phyloP scores from a whole-genome alignment of 2,113 vertebrate genomes.

The Carassius gibelio region DNA sequence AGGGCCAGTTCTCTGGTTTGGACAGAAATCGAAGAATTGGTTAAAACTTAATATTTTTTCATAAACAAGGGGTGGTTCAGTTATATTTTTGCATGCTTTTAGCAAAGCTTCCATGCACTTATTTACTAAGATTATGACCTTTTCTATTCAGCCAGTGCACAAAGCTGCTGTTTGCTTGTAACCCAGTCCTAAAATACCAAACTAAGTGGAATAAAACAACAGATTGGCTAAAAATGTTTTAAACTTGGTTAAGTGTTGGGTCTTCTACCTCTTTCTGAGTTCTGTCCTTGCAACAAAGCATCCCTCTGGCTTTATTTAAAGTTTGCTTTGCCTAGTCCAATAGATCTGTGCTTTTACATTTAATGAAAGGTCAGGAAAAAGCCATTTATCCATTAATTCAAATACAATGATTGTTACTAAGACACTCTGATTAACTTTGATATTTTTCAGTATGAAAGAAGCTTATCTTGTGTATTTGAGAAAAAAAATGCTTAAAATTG shows the following conservation, averaged over 20 bases:
- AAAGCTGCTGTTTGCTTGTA: slow-evolving; percentile 61
- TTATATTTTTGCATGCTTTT: slow-evolving; percentile 34
- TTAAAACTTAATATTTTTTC: slow-evolving; percentile 49
- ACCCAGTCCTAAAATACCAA: slow-evolving; percentile 40
- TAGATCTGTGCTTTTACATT: background rate
- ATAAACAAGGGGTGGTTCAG: slow-evolving; percentile 27
- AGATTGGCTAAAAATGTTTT: slow-evolving; percentile 25
- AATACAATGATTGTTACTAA: background rate
- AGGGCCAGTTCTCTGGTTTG: background rate
- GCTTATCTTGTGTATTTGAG: background rate
- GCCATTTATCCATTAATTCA: background rate
- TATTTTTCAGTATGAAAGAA: background rate
- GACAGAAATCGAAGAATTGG: background rate
- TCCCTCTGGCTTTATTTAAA: slow-evolving; percentile 16
- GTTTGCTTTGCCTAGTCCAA: slow-evolving; percentile 5
- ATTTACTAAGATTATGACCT: background rate
- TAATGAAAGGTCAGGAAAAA: background rate
- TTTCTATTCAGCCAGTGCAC: slow-evolving; percentile 47
- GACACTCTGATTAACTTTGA: slow-evolving; percentile 3
- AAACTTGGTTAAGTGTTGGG: background rate
- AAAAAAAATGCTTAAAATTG: background rate
- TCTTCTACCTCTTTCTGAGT: slow-evolving; percentile 37
- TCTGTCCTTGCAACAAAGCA: slow-evolving; percentile 12
- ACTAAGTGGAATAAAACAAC: slow-evolving; percentile 52
- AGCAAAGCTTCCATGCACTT: slow-evolving; percentile 39